Base-by-base conservation (phyloP, 2,113 vertebrate genomes). In the Phylloscopus trochilus region DNA sequence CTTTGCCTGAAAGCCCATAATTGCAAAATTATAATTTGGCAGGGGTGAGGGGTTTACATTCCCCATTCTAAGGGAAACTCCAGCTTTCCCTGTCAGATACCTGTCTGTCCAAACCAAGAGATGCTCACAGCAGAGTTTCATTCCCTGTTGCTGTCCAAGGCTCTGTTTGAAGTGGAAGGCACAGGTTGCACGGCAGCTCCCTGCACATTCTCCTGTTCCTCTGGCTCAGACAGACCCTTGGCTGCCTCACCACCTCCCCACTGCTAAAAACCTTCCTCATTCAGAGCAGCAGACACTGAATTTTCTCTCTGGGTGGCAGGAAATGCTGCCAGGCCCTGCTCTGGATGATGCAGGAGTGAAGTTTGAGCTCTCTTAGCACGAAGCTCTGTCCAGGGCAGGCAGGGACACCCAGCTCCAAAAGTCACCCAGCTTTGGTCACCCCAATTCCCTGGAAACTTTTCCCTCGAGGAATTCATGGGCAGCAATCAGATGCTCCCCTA, bases 161-260 rank as follows among this genome's bases (percentile, higher is more conserved):
- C 63, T 66, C 9, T n/a, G 20, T 64, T 52, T 44, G 83, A 49
- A 30, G 30, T 41, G 46, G 24, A 39, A 70, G 39, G 55, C 21
- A 15, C 21, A 1, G 0, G 14, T 5, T 2, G 56, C 56, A 17
- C 56, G 35, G 13, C 1, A 6, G 14, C 7, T 94, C 6, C 1
- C 33, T 58, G 39, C 8, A 0, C 30, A 12, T 15, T 5, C 33
- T 46, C 55, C 46, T 20, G 39, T 1, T 43, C 26, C 24, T 31
- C 41, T 41, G 41, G 41, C 41, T 41, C 41, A 41, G 41, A 14
- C 41, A 41, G 13, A 41, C 41, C 41, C 37, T 60, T 59, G 73
- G 24, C 73, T 24, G 31, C 44, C 75, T 53, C 78, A 47, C 10
- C 8, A 1, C 2, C 35, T n/a, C 12, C 30, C 27, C 44, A 22